Conservation (phyloP, 2,888 invertebrate species). For the Tholera decimalis region DNA sequence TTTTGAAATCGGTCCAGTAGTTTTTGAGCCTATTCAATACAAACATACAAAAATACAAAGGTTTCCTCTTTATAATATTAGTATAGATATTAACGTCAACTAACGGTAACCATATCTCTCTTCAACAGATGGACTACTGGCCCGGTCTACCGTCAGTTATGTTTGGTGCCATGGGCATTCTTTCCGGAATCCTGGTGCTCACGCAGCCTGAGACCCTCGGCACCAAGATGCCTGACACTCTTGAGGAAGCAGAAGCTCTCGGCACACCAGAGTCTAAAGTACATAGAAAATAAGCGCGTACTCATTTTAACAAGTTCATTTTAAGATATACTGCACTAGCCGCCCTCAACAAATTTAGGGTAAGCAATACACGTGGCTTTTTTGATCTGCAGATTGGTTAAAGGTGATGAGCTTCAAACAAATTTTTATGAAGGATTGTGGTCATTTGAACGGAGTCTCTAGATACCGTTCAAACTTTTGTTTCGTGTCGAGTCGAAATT, state of each 20-base stretch:
- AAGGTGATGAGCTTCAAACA: not conserved
- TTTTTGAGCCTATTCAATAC: no score
- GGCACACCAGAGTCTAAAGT: slow-evolving; percentile 70
- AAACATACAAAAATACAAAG: no score
- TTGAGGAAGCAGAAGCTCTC: slow-evolving; percentile 90
- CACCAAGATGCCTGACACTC: slow-evolving; percentile 91
- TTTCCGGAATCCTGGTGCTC: slow-evolving; percentile 90
- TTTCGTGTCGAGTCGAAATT: no score
- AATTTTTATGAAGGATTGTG: not conserved
- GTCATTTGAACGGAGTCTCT: not conserved
- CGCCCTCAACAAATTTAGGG: no score
- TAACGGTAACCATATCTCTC: not conserved
- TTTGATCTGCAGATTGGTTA: not conserved
- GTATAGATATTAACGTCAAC: not conserved
- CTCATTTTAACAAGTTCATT: slow-evolving; percentile 23
- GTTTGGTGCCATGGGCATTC: slow-evolving; percentile 89
- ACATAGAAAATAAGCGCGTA: slow-evolving; percentile 23
- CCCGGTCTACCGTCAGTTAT: slow-evolving; percentile 88
- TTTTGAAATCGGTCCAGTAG: no score
- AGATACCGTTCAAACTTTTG: no score
- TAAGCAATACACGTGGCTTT: no score
- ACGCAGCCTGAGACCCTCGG: slow-evolving; percentile 93
- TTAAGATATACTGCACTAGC: not conserved
- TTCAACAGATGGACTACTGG: slow-evolving; percentile 79
- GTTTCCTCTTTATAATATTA: no score